A percentile compares a stretch with the other conserved stretches of the same genome.
Conservation (phyloP, 2,113 vertebrate species). For the Archocentrus centrarchus region DNA sequence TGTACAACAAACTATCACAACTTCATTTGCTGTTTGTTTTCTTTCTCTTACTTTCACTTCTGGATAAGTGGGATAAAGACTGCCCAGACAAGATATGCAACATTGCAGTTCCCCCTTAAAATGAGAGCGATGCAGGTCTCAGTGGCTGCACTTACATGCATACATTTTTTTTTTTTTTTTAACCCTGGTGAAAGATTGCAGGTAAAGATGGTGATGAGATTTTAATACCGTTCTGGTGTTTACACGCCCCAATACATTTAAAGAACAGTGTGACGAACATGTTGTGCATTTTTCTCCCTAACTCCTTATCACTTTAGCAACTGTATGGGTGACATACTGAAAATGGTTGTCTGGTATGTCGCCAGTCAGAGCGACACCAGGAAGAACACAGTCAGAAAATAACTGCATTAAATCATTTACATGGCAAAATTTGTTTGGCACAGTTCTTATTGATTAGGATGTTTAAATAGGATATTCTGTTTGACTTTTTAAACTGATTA, state of each 20-base stretch:
- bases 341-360: background rate
- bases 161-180: background rate
- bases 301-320: background rate
- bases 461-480: background rate
- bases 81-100: background rate
- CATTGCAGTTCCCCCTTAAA: background rate
- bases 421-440: background rate
- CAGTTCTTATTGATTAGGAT: background rate
- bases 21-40: background rate
- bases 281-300: background rate
- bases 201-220: background rate
- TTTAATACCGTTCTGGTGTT: too few species aligned
- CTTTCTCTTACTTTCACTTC: background rate
- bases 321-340: background rate
- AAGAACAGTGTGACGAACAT: background rate
- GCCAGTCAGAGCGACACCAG: background rate
- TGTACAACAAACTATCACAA: background rate
- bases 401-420: background rate
- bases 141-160: background rate
- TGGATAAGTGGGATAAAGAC: conserved; percentile 6
- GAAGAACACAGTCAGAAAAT: background rate
- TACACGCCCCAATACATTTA: background rate
- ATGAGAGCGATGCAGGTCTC: background rate
- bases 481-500: background rate
- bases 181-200: background rate